phyloP scores from a whole-genome alignment of 92 coral and sea anemone genomes.

The Umimayanthus kanabou region DNA sequence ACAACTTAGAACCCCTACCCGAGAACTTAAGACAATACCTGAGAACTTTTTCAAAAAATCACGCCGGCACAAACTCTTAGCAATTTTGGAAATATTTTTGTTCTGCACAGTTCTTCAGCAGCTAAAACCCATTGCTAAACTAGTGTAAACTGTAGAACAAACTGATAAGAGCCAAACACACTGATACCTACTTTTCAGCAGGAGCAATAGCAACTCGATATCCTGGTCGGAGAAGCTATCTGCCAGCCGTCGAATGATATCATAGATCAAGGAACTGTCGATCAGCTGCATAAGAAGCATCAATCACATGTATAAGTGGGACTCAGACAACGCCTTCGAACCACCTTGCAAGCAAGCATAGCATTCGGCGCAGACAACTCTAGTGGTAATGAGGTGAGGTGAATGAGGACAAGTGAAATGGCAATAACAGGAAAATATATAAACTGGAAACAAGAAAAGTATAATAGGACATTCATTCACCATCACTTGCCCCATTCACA shows the following conservation, averaged over 20 bases:
- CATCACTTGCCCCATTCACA: too few relatives aligned
- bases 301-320: too few relatives aligned
- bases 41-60: neutral
- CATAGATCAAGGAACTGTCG: constrained; percentile 88
- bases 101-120: neutral
- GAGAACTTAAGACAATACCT: neutral
- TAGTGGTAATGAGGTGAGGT: too few relatives aligned
- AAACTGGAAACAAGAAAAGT: too few relatives aligned
- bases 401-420: too few relatives aligned
- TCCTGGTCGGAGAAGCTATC: constrained; percentile 80
- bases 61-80: neutral
- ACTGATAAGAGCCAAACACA: neutral
- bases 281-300: constrained; percentile 61
- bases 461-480: too few relatives aligned
- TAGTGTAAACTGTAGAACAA: neutral
- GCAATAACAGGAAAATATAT: too few relatives aligned
- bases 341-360: too few relatives aligned
- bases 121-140: neutral
- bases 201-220: constrained; percentile 77
- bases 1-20: too few relatives aligned
- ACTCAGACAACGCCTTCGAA: too few relatives aligned
- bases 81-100: neutral
- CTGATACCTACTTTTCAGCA: constrained; percentile 71
- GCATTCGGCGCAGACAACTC: too few relatives aligned
- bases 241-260: constrained; percentile 80